Conservation (phyloP, 30 jellyfish, hydroid and myxozoan species). For the Hydractinia echinata region DNA sequence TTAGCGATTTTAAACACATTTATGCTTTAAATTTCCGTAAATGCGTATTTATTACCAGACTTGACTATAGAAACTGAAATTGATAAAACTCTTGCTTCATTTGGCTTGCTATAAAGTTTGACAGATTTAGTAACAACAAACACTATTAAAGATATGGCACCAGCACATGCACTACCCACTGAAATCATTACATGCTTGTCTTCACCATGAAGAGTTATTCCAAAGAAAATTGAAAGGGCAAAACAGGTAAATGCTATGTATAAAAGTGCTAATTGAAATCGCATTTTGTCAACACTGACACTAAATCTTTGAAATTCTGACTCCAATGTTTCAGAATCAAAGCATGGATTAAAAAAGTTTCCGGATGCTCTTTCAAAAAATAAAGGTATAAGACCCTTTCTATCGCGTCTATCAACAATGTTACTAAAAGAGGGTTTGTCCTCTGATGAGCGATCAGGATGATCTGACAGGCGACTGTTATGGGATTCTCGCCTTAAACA, state of each 20-base stretch:
- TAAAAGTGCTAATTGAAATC: slow-evolving; percentile 84
- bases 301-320: slow-evolving; percentile 87
- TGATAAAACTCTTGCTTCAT: slow-evolving; percentile 54
- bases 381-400: slow-evolving; percentile 85
- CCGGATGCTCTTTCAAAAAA: slow-evolving; percentile 98
- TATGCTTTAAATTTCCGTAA: too few relatives aligned
- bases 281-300: slow-evolving; percentile 79
- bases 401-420: slow-evolving; percentile 74
- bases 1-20: too few relatives aligned
- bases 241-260: slow-evolving; percentile 77
- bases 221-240: slow-evolving; percentile 66
- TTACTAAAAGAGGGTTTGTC: slow-evolving; percentile 93
- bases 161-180: slow-evolving; percentile 63
- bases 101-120: slow-evolving; percentile 73
- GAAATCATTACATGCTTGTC: slow-evolving; percentile 48
- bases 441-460: slow-evolving; percentile 23
- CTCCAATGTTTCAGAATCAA: slow-evolving; percentile 86
- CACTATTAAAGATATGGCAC: slow-evolving; percentile 50
- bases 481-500: slow-evolving; percentile 5
- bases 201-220: slow-evolving; percentile 52
- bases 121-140: slow-evolving; percentile 71
- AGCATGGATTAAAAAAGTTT: slow-evolving; percentile 83
- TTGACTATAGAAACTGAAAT: slow-evolving; percentile 64
- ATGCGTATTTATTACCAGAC: too few relatives aligned
- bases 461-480: background rate